Conservation (phyloP, 1,140 invertebrate species). For the Trichomalopsis sarcophagae region DNA sequence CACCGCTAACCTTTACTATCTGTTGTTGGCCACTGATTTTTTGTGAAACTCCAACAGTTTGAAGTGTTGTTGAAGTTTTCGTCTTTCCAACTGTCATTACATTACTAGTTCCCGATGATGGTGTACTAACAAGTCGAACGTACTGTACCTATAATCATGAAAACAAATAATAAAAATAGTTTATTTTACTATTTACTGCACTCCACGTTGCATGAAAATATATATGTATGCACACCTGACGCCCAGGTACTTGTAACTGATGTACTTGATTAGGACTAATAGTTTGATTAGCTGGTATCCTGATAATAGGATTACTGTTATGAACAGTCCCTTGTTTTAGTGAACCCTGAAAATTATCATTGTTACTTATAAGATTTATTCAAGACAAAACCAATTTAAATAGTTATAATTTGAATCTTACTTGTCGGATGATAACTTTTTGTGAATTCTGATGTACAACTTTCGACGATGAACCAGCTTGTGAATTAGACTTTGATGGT, state of each 20-base stretch:
- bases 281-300: constrained; percentile 77
- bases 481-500: constrained; percentile 67
- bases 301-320: constrained; percentile 78
- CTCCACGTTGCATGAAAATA: constrained; percentile 13
- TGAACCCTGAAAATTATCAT: constrained; percentile 63
- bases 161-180: background rate
- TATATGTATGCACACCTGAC: constrained; percentile 75
- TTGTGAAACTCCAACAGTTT: constrained; percentile 69
- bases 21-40: constrained; percentile 68
- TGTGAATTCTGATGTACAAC: constrained; percentile 76
- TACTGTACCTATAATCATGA: constrained; percentile 78
- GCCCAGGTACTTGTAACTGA: constrained; percentile 83
- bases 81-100: constrained; percentile 71
- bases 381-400: constrained; percentile 56
- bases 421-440: constrained; percentile 78
- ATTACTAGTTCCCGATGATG: constrained; percentile 67
- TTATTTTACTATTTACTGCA: background rate
- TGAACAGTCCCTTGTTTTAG: constrained; percentile 70
- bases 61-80: constrained; percentile 66
- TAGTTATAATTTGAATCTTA: constrained; percentile 66
- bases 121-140: constrained; percentile 80
- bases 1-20: constrained; percentile 66
- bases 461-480: constrained; percentile 63
- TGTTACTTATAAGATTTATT: constrained; percentile 54
- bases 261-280: constrained; percentile 78